Evolutionary conservation across 2,797 vertebrate genomes (phyloP).

Genomic region (Phrynocephalus guinanensis): DNA sequence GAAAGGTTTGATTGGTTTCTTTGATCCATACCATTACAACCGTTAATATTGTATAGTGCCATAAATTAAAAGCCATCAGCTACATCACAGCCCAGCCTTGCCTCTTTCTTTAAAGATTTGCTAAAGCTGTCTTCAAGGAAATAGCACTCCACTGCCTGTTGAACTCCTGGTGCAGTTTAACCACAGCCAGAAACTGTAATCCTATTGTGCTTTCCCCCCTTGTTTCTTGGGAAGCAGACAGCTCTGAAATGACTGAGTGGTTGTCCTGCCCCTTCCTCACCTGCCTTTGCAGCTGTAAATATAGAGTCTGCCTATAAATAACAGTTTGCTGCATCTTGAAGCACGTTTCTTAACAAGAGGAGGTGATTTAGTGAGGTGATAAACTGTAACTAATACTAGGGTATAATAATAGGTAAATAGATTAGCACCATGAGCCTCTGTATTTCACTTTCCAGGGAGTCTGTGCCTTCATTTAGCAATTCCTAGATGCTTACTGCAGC

Average conservation of each 20-base stretch:
- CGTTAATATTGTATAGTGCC: constrained; percentile 29
- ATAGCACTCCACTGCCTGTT: constrained; percentile 71
- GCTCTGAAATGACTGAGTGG: constrained; percentile 73
- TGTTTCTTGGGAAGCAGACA: constrained; percentile 72
- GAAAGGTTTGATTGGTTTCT: background rate
- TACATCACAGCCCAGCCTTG: constrained; percentile 44
- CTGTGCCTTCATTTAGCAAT: constrained; percentile 33
- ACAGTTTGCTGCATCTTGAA: constrained; percentile 83
- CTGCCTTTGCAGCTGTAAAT: constrained; percentile 81
- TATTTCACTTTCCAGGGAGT: constrained; percentile 74
- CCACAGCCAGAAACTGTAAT: constrained; percentile 76
- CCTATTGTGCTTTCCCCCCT: constrained; percentile 80
- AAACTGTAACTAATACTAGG: constrained; percentile 91
- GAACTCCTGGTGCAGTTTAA: constrained; percentile 75
- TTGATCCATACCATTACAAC: background rate
- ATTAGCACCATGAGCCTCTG: constrained; percentile 65
- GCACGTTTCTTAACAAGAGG: constrained; percentile 80
- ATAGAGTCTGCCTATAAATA: constrained; percentile 85
- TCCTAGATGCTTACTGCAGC: constrained; percentile 49
- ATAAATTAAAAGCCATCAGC: constrained; percentile 43
- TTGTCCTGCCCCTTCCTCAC: constrained; percentile 72
- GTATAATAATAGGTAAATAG: constrained; percentile 87
- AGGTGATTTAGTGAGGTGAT: constrained; percentile 91
- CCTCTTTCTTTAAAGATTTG: constrained; percentile 56
- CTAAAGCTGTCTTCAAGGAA: constrained; percentile 68